Conservation (phyloP, 2,113 vertebrate species). For the Prinia subflava region DNA sequence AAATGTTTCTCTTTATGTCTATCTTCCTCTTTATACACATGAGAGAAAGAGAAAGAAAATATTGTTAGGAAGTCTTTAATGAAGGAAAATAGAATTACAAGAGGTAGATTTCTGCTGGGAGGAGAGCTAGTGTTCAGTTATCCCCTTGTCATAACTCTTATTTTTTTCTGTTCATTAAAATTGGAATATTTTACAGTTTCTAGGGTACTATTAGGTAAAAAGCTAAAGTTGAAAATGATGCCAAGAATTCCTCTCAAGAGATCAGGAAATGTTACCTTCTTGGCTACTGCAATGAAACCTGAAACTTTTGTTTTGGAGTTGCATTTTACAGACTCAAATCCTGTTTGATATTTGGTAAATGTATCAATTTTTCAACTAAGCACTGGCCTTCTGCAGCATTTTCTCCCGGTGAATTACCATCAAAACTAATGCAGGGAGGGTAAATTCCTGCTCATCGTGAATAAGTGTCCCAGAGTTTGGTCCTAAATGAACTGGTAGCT, state of each 20-base stretch:
- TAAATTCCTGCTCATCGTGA: background rate
- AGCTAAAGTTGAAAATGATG: background rate
- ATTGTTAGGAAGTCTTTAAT: background rate
- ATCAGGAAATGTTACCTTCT: constrained; percentile 26
- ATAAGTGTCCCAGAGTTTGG: background rate
- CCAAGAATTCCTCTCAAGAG: background rate
- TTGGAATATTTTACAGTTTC: background rate
- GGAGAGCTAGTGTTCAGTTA: background rate
- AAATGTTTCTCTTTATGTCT: constrained; percentile 9
- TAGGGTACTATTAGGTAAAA: constrained; percentile 10
- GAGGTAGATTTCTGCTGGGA: background rate
- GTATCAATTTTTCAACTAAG: background rate
- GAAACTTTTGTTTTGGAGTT: constrained; percentile 27
- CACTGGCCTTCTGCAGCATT: background rate
- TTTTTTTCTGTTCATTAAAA: background rate
- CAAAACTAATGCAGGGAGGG: background rate
- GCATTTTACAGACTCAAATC: background rate
- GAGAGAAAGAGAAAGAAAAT: constrained; percentile 1
- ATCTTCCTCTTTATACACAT: constrained; percentile 14
- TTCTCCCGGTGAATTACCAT: background rate
- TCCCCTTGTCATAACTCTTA: background rate
- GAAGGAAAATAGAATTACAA: background rate
- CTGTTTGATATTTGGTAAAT: background rate
- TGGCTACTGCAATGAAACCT: constrained; percentile 12
- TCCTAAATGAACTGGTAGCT: background rate